These are phyloP conservation scores for Macrotrachela quadricornifera DNA, from an alignment of 1,140 invertebrate genomes.

Conservation along the genomic window DNA sequence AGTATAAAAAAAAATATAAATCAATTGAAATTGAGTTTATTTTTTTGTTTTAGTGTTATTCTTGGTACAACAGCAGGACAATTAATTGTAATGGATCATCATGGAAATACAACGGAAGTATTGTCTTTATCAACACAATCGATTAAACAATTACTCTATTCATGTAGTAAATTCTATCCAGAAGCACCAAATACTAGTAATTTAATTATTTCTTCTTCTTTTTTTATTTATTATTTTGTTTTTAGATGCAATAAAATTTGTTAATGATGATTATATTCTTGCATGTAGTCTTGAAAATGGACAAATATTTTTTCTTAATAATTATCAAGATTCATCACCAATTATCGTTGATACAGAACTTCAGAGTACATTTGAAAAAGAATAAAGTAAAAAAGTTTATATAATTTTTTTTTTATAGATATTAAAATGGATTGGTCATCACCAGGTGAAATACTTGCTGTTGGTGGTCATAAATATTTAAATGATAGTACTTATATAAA, in stretches of 20 bases:
- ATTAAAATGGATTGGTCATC: conserved; percentile 78
- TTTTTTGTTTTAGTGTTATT: conserved; percentile 12
- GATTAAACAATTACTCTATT: no score
- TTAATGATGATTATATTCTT: conserved; percentile 21
- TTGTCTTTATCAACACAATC: no score
- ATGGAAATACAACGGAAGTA: background rate
- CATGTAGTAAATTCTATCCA: background rate
- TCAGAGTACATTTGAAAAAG: no score
- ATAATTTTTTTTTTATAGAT: conserved; percentile 14
- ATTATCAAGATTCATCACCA: conserved; percentile 63
- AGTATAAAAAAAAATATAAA: conserved; percentile 22
- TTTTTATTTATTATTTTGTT: no score
- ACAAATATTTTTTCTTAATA: conserved; percentile 59
- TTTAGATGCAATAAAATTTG: background rate
- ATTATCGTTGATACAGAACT: no score
- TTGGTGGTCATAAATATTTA: conserved; percentile 47
- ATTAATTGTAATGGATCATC: background rate
- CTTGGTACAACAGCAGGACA: conserved; percentile 1
- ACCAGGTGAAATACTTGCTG: conserved; percentile 65
- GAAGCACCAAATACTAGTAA: conserved; percentile 14
- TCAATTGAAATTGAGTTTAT: no score
- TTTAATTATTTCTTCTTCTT: no score
- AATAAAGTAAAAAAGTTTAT: conserved; percentile 32
- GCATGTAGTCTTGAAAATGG: conserved; percentile 71
- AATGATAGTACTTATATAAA: conserved; percentile 22